Conservation (phyloP, 2,888 invertebrate genomes). For the Zeuzera pyrina region DNA sequence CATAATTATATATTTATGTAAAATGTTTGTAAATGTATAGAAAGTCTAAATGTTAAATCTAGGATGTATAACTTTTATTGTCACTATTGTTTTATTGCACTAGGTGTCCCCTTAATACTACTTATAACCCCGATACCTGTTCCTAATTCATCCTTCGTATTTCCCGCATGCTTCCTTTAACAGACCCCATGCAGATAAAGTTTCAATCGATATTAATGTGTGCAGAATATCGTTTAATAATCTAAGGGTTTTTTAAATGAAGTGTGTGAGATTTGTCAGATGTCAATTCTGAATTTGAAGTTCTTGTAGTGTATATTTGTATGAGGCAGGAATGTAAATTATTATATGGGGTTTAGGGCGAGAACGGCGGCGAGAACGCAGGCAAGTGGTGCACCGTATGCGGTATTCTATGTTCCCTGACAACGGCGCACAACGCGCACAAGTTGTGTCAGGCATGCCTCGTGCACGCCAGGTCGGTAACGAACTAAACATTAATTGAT, state of each 20-base stretch:
- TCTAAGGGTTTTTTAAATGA: slow-evolving; percentile 68
- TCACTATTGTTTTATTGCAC: no score
- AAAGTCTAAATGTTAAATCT: no score
- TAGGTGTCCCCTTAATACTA: slow-evolving; percentile 21
- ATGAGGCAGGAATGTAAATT: slow-evolving; percentile 42
- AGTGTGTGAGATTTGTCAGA: slow-evolving; percentile 57
- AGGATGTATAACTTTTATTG: no score
- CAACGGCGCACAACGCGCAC: slow-evolving; percentile 67
- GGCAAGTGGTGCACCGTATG: slow-evolving; percentile 66
- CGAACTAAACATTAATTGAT: slow-evolving; percentile 14
- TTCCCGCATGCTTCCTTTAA: slow-evolving; percentile 73
- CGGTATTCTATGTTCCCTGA: slow-evolving; percentile 68
- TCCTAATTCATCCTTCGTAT: slow-evolving; percentile 21
- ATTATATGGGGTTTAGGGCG: slow-evolving; percentile 68
- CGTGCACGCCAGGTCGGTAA: slow-evolving; percentile 74
- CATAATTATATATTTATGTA: no score
- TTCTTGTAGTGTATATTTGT: slow-evolving; percentile 16
- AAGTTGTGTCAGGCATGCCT: slow-evolving; percentile 72
- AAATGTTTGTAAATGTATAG: no score
- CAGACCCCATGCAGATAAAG: slow-evolving; percentile 44
- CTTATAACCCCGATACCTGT: slow-evolving; percentile 8
- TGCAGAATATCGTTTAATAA: slow-evolving; percentile 65
- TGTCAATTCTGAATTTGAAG: slow-evolving; percentile 24
- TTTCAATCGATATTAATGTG: slow-evolving; percentile 56
- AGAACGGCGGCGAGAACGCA: slow-evolving; percentile 53